A percentile compares a stretch with the other conserved stretches of the same genome.
Evolutionary conservation across 2,797 vertebrate genomes (phyloP).

Genomic region (Decapterus maruadsi): DNA sequence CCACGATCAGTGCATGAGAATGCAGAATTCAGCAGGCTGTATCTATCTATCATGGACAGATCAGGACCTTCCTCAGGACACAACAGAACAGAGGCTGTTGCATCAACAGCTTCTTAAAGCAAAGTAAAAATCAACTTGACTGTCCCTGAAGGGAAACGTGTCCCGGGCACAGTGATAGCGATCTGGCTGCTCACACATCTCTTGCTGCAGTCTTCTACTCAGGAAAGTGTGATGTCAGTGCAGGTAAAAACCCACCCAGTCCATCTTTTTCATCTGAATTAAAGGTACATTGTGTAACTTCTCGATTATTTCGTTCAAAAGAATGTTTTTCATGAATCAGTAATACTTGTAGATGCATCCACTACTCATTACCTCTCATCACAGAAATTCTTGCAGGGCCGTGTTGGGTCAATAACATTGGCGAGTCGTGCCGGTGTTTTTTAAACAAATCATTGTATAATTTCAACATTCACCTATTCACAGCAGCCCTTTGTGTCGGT

Average conservation of each 20-base stretch:
- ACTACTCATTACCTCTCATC: conserved; percentile 17
- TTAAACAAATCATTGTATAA: conserved; percentile 35
- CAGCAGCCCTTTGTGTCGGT: conserved; percentile 20
- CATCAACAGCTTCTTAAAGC: conserved; percentile 27
- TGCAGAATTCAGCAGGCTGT: conserved; percentile 6
- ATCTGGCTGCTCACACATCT: background rate
- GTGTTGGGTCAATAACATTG: conserved; percentile 35
- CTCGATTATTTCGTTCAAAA: too few relatives aligned
- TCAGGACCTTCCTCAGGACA: conserved; percentile 26
- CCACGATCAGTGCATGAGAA: conserved; percentile 17
- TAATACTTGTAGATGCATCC: background rate
- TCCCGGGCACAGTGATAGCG: background rate
- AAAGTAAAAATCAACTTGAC: background rate
- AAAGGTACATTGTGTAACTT: too few relatives aligned
- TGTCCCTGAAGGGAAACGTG: background rate
- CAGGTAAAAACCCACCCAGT: background rate
- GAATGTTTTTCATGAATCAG: too few relatives aligned
- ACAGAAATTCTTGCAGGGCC: conserved; percentile 37
- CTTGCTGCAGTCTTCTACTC: background rate
- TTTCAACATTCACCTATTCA: conserved; percentile 42
- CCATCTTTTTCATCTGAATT: background rate
- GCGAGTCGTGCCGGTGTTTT: conserved; percentile 24
- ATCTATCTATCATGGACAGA: conserved; percentile 10
- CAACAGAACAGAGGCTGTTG: conserved; percentile 37
- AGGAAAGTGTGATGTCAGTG: background rate